Percentiles rank a stretch among this genome's conserved stretches.
phyloP scores from a whole-genome alignment of 2,888 invertebrate genomes.

The Tetheella fluctuosa region DNA sequence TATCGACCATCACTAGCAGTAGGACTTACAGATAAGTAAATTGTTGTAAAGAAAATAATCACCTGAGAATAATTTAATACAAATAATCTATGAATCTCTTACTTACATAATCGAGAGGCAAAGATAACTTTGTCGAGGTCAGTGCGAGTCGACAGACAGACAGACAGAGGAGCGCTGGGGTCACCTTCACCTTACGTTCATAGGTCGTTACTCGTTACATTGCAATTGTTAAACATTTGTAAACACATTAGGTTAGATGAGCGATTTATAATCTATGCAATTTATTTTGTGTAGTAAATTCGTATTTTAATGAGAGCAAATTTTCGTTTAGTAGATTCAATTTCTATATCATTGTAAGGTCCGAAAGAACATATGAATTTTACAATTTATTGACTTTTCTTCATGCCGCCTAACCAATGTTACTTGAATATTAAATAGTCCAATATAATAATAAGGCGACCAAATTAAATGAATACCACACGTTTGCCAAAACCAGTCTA shows the following conservation, averaged over 20 bases:
- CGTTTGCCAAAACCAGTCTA: constrained; percentile 9
- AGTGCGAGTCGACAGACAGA: constrained; percentile 42
- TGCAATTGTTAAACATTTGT: not conserved
- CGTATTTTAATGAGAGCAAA: not conserved
- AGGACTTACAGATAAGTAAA: too few species aligned
- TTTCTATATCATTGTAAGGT: too few species aligned
- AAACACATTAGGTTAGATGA: not conserved
- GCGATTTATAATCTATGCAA: constrained; percentile 6
- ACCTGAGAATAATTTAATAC: too few species aligned
- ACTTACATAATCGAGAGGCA: constrained; percentile 12
- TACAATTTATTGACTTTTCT: too few species aligned
- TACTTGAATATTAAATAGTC: too few species aligned
- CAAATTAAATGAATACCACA: not conserved
- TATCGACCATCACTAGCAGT: not conserved
- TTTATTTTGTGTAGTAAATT: not conserved
- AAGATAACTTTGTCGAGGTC: constrained; percentile 24
- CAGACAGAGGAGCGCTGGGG: constrained; percentile 41
- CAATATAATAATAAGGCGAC: not conserved
- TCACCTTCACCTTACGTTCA: constrained; percentile 47
- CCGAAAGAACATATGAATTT: too few species aligned
- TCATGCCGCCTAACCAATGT: too few species aligned
- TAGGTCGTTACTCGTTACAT: constrained; percentile 7
- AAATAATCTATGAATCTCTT: not conserved
- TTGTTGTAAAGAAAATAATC: too few species aligned
- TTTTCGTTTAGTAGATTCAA: too few species aligned